Base-by-base conservation (phyloP, 2,113 vertebrate genomes). In the Sceloporus tristichus region DNA sequence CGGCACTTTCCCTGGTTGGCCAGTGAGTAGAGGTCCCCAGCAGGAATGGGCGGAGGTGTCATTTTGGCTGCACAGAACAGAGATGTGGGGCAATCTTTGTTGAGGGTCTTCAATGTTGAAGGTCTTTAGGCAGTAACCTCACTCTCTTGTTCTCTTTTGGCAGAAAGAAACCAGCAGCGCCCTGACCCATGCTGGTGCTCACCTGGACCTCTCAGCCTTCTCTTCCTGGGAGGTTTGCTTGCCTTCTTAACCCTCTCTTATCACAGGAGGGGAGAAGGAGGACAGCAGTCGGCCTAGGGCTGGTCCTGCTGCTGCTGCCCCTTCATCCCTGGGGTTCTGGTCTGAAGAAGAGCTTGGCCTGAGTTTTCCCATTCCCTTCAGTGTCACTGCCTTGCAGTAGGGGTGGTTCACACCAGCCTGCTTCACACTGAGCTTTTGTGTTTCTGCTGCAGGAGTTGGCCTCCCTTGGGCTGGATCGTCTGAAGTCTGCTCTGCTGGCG, bases 151-250 rank as follows among this genome's bases (percentile, higher is more conserved):
- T 56, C 93, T 74, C 88, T 94, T 70, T 88, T 93, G 34, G 23
- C 92, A 99, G 99, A 99, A 99, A 99, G 98, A 99, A 94, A 98
- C 99, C 0, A 99, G 99, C 90, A 99, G 99, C 27, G 99, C 99
- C 8, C 93, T 99, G 93, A 99, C 99, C 18, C 99, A 99, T 0
- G 98, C 98, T 2, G 99, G 99, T 91, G 99, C 99, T 94, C 99
- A 99, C 94, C 94, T 99, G 95, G 99, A 99, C 93, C 98, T 99
- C n/a, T 99, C 99, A 0, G 99, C 99, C 0, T 99, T 99, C 89
- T 99, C 99, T 2, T 99, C 99, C 4, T 99, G 99, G 99, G 99
- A 99, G 98, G 99, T 99, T 95, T 0, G 91, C 94, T 70, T 78
- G 56, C 79, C 75, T 40, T 83, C 29, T 38, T 85, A 11, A 62